Conservation (phyloP, 1,140 invertebrate genomes). For the Drosophila repleta region DNA sequence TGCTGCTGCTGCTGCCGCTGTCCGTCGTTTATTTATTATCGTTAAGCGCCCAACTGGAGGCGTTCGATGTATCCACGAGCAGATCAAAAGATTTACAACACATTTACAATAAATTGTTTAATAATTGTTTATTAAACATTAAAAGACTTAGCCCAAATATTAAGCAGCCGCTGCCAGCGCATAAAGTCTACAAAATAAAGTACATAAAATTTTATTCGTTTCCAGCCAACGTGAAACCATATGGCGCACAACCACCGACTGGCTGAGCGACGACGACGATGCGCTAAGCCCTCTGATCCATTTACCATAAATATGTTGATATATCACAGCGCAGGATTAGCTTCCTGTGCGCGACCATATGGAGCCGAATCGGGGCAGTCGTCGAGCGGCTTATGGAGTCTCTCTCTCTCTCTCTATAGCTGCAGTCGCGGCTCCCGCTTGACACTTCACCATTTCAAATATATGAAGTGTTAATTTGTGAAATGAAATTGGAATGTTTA, state of each 20-base stretch:
- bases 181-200: slow-evolving; percentile 47
- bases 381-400: background rate
- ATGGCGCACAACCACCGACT: slow-evolving; percentile 62
- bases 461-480: slow-evolving; percentile 81
- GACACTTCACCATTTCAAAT: slow-evolving; percentile 55
- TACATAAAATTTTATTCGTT: slow-evolving; percentile 70
- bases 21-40: slow-evolving; percentile 65
- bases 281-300: slow-evolving; percentile 69
- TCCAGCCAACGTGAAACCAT: slow-evolving; percentile 50
- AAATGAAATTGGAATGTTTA: slow-evolving; percentile 63
- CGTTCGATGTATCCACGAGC: slow-evolving; percentile 1
- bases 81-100: background rate
- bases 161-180: slow-evolving; percentile 64
- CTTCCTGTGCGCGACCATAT: slow-evolving; percentile 78
- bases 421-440: slow-evolving; percentile 36
- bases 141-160: slow-evolving; percentile 62
- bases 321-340: slow-evolving; percentile 81
- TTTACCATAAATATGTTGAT: slow-evolving; percentile 83
- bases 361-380: slow-evolving; percentile 33
- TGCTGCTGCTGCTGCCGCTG: no score
- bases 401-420: background rate
- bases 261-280: slow-evolving; percentile 13
- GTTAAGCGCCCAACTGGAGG: slow-evolving; percentile 22
- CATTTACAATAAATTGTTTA: slow-evolving; percentile 56
- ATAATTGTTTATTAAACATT: slow-evolving; percentile 83